Base-by-base conservation (phyloP, 2,113 vertebrate species). In the Hippolais icterina region DNA sequence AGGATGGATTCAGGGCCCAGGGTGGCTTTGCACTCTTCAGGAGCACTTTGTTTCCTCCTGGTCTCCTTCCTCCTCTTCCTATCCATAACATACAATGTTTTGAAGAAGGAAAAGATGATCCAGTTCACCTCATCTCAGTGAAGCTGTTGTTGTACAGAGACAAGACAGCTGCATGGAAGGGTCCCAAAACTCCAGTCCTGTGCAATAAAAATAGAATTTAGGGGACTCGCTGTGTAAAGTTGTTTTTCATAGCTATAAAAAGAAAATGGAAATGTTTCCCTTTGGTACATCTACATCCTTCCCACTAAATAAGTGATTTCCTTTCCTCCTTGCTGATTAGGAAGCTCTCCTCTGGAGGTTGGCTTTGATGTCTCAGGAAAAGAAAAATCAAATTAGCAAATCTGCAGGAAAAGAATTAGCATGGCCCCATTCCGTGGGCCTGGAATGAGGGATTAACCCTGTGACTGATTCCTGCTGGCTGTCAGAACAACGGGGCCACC, bases 161-260 rank as follows among this genome's bases (percentile, higher is more conserved):
- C 19, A 60, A 50, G 39, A 15, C 0, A 0, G 7, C 57, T 57
- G 19, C 37, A 24, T 12, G 25, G 72, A 68, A 75, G 37, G 74
- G 53, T 53, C 83, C 50, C 31, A 42, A 28, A 92, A 25, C 69
- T 72, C n/a, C 35, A 9, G 56, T 71, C 75, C 86, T 65, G 64
- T 39, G 42, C 46, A n/a, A 64, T 64, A 78, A 82, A 84, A 71
- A 29, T 24, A 85, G 53, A 41, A 61, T 91, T 89, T 53, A 69
- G 70, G 71, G 65, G 60, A 65, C 63, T 63, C 3, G 0, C 28
- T 79, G 33, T 41, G 35, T 69, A 46, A 79, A 82, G 69, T 49
- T 94, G 77, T 72, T 96, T 94, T 76, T 87, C 61, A 15, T 49
- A 57, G 61, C 89, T 94, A 96, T 94, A 84, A 94, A 95, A 91